These are phyloP conservation scores for Scatophagus argus DNA, from an alignment of 2,113 vertebrate genomes.

Conservation along the genomic window DNA sequence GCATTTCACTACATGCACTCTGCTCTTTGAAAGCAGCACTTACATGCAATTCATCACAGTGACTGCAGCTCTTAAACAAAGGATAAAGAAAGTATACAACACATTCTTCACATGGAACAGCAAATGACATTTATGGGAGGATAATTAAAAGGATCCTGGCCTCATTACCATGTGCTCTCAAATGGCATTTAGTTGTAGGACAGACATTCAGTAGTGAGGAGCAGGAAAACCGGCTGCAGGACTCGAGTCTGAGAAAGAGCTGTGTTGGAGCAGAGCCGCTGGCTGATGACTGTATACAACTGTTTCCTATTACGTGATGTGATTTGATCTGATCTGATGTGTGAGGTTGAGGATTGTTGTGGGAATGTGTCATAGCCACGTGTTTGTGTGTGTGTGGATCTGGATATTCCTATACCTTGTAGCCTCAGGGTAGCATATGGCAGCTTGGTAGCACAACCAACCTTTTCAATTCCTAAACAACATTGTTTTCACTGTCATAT, in stretches of 20 bases:
- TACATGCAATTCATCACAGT: slow-evolving; percentile 15
- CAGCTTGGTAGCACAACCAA: slow-evolving; percentile 12
- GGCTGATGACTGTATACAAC: slow-evolving; percentile 39
- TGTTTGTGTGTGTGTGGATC: slow-evolving; percentile 18
- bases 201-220: slow-evolving; percentile 5
- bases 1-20: neutral
- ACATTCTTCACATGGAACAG: slow-evolving; percentile 42
- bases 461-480: slow-evolving; percentile 5
- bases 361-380: slow-evolving; percentile 26
- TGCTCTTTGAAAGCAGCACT: neutral
- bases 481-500: neutral
- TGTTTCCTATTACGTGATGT: slow-evolving; percentile 41
- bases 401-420: slow-evolving; percentile 24
- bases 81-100: slow-evolving; percentile 12
- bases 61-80: neutral
- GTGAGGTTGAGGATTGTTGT: slow-evolving; percentile 46
- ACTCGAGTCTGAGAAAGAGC: slow-evolving; percentile 26
- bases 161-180: slow-evolving; percentile 54
- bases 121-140: slow-evolving; percentile 52
- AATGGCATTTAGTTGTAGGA: slow-evolving; percentile 59
- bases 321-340: slow-evolving; percentile 51
- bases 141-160: slow-evolving; percentile 50
- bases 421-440: slow-evolving; percentile 18
- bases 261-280: slow-evolving; percentile 16
- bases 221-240: slow-evolving; percentile 27